Percentiles rank a stretch among this genome's conserved stretches.
phyloP scores from a whole-genome alignment of 1,140 invertebrate species.

The Heliconius nattereri region DNA sequence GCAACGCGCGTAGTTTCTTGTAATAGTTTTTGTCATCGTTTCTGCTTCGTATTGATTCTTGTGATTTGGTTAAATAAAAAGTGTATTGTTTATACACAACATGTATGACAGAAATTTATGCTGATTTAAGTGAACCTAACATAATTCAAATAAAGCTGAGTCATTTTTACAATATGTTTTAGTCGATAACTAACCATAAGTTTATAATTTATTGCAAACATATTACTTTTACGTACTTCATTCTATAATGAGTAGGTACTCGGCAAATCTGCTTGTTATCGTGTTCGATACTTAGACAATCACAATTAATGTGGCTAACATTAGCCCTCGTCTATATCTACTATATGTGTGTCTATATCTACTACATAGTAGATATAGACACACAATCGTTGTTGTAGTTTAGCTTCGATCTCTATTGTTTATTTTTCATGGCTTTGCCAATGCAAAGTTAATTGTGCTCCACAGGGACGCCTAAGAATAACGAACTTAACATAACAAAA shows the following conservation, averaged over 20 bases:
- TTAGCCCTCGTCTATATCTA: no score
- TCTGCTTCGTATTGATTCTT: background rate
- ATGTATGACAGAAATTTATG: background rate
- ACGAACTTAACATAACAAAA: no score
- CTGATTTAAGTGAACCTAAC: background rate
- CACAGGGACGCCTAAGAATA: no score
- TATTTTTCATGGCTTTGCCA: no score
- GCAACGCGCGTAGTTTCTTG: background rate
- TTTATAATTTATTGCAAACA: background rate
- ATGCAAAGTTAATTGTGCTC: no score
- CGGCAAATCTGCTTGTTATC: conserved; percentile 1
- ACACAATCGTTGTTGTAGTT: background rate
- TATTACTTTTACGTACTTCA: background rate
- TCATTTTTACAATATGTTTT: background rate
- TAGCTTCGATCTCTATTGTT: no score
- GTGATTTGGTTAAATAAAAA: background rate
- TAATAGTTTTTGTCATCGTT: background rate
- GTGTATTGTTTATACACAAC: background rate
- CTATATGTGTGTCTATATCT: no score
- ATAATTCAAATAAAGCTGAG: background rate
- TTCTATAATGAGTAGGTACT: background rate
- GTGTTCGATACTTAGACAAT: background rate
- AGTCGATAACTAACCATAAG: background rate
- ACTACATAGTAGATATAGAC: background rate
- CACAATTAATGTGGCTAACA: background rate